Percentiles rank a stretch among this genome's conserved stretches.
These are phyloP conservation scores for Drosophila kurseongensis DNA, from an alignment of 1,140 invertebrate genomes.

Conservation along the genomic window DNA sequence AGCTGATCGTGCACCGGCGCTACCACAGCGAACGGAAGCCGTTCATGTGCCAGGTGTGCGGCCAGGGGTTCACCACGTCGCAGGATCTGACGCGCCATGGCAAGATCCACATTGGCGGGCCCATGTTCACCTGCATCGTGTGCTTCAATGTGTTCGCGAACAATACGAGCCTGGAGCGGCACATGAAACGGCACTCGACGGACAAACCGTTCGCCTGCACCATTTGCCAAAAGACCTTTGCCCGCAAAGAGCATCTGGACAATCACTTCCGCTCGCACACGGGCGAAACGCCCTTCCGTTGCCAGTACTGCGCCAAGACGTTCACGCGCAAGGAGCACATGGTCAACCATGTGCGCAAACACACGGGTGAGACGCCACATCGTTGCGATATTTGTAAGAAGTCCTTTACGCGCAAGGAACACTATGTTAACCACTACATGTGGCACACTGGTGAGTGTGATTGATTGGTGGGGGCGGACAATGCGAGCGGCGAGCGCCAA, in stretches of 20 bases:
- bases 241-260: slow-evolving; percentile 93
- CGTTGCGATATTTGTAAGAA: slow-evolving; percentile 94
- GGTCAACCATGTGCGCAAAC: slow-evolving; percentile 94
- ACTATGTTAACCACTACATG: slow-evolving; percentile 92
- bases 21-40: slow-evolving; percentile 94
- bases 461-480: slow-evolving; percentile 86
- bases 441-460: slow-evolving; percentile 89
- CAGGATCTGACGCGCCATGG: slow-evolving; percentile 91
- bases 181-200: slow-evolving; percentile 91
- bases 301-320: slow-evolving; percentile 94
- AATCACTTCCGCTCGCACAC: slow-evolving; percentile 93
- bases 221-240: slow-evolving; percentile 94
- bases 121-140: slow-evolving; percentile 90
- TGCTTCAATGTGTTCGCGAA: slow-evolving; percentile 92
- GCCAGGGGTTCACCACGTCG: slow-evolving; percentile 91
- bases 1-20: slow-evolving; percentile 91
- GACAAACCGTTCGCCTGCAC: slow-evolving; percentile 93
- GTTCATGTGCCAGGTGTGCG: slow-evolving; percentile 93
- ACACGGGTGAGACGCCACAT: slow-evolving; percentile 94
- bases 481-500: slow-evolving; percentile 77
- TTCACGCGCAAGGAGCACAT: slow-evolving; percentile 94
- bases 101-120: slow-evolving; percentile 91
- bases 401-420: slow-evolving; percentile 93
- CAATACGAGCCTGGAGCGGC: slow-evolving; percentile 88
- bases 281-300: slow-evolving; percentile 91